Evolutionary conservation across 2,888 invertebrate species (phyloP).

Genomic region (Nemapogon koenigi): DNA sequence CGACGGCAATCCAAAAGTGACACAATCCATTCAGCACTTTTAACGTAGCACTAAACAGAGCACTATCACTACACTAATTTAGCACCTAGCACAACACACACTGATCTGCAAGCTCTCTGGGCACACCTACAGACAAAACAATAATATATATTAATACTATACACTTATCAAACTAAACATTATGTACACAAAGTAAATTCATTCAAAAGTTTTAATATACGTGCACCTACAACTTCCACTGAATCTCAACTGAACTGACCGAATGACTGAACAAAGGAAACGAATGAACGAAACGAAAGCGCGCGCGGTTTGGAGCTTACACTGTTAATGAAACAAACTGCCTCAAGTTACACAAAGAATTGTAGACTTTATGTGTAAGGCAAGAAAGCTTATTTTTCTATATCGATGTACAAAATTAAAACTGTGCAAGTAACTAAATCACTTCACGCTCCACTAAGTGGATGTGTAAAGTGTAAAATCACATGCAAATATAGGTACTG

Average conservation of each 20-base stretch:
- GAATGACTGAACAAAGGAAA: too few relatives aligned
- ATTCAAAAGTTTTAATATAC: conserved; percentile 16
- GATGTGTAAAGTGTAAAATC: conserved; percentile 45
- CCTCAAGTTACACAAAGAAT: too few relatives aligned
- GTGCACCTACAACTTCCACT: background rate
- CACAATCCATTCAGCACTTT: conserved; percentile 60
- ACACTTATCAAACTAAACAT: conserved; percentile 35
- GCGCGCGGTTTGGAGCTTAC: conserved; percentile 16
- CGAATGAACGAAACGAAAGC: too few relatives aligned
- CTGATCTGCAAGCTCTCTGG: conserved; percentile 27
- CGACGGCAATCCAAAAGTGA: conserved; percentile 56
- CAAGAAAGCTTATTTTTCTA: too few relatives aligned
- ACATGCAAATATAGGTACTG: conserved; percentile 39
- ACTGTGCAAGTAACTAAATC: too few relatives aligned
- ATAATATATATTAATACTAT: conserved; percentile 33
- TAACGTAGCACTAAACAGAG: conserved; percentile 41
- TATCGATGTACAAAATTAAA: too few relatives aligned
- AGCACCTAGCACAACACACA: conserved; percentile 57
- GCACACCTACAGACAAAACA: conserved; percentile 49
- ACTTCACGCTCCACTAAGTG: conserved; percentile 50
- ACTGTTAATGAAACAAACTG: too few relatives aligned
- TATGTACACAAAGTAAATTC: conserved; percentile 26
- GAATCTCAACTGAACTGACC: background rate
- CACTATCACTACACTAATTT: conserved; percentile 25
- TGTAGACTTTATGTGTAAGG: too few relatives aligned